phyloP scores from a whole-genome alignment of 30 jellyfish, hydroid and myxozoan species.

The Hydractinia echinata region DNA sequence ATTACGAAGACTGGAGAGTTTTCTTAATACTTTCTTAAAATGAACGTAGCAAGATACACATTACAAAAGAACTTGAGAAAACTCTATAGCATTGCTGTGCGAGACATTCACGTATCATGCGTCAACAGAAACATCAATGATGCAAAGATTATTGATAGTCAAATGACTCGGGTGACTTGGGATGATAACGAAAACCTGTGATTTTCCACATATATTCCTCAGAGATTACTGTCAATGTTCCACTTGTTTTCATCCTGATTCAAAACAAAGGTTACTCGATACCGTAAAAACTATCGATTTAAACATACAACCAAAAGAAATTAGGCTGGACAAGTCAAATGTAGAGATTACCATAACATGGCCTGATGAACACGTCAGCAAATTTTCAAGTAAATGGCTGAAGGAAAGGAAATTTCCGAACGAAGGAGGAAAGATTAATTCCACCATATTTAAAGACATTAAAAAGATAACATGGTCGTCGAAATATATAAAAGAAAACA shows the following conservation, averaged over 20 bases:
- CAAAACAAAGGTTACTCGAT: constrained; percentile 46
- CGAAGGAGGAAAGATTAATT: constrained; percentile 12
- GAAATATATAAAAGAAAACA: constrained; percentile 33
- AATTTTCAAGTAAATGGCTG: constrained; percentile 48
- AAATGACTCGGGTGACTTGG: not conserved
- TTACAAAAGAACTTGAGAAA: too few species aligned
- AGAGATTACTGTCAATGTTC: constrained; percentile 86
- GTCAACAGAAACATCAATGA: too few species aligned
- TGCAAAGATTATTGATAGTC: not conserved
- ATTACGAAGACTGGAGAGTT: too few species aligned
- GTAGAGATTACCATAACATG: constrained; percentile 40
- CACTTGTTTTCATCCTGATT: constrained; percentile 54
- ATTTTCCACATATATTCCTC: constrained; percentile 57
- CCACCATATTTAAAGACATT: constrained; percentile 41
- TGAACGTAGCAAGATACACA: too few species aligned
- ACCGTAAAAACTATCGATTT: constrained; percentile 35
- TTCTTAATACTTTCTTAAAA: too few species aligned
- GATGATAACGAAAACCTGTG: constrained; percentile 2
- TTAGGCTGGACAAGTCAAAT: not conserved
- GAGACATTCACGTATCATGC: too few species aligned
- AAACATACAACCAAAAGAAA: constrained; percentile 34
- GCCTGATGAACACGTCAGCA: constrained; percentile 66
- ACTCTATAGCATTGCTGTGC: too few species aligned
- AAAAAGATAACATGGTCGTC: constrained; percentile 37
- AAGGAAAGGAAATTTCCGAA: constrained; percentile 50